Base-by-base conservation (phyloP, 2,888 invertebrate species). In the Clivina fossor region DNA sequence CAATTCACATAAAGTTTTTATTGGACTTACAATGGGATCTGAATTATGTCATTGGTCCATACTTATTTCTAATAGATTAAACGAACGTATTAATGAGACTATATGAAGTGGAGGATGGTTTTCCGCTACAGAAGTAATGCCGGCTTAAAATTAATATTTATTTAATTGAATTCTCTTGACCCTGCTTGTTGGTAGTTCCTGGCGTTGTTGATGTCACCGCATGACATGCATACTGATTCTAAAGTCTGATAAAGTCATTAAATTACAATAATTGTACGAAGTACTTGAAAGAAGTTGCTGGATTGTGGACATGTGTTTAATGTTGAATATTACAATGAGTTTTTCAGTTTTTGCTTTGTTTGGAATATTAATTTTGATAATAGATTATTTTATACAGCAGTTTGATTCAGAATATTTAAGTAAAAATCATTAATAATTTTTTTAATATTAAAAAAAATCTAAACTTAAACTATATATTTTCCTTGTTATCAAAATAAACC, bases 51-150 rank as follows among this genome's bases (percentile, higher is more conserved):
- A n/a, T n/a, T n/a, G n/a, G n/a, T n/a, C n/a, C n/a, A n/a, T n/a
- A n/a, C n/a, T n/a, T n/a, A n/a, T n/a, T n/a, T n/a, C n/a, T n/a
- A n/a, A n/a, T n/a, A n/a, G n/a, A n/a, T n/a, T n/a, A n/a, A n/a
- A n/a, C n/a, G n/a, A n/a, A n/a, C n/a, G n/a, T n/a, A n/a, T n/a
- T n/a, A n/a, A n/a, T n/a, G n/a, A n/a, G n/a, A n/a, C n/a, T n/a
- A n/a, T n/a, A n/a, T n/a, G n/a, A n/a, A n/a, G n/a, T n/a, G 47
- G 53, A 53, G 24, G 53, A 53, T 53, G 44, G 18, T 44, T 50
- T 43, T 50, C 50, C 50, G 38, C 40, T 38, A 40, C 15, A 13
- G 51, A 11, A 43, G 32, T 33, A 22, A 32, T 30, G 50, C 16
- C 32, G 38, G 28, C 51, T 51, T 51, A 38, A 35, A n/a, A n/a